Evolutionary conservation across 2,888 invertebrate genomes (phyloP), one percentile per base, ranked within the genome.

Genomic region (Thymelicus acteon): DNA sequence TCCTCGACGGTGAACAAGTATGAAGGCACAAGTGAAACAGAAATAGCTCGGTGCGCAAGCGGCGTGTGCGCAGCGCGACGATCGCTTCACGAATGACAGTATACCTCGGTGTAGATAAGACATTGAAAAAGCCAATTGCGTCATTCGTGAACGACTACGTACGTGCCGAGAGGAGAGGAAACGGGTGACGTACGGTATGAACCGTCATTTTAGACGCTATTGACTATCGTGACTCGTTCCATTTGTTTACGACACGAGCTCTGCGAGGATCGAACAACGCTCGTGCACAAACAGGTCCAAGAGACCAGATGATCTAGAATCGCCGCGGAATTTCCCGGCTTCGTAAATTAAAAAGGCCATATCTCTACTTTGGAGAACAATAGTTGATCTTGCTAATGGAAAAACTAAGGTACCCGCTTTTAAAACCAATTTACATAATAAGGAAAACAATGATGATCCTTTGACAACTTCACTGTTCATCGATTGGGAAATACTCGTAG

Each of bases 71-170:
- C 92, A 91, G 82, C 89, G 83, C 89, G 82, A 79, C 87, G 88
- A 79, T 81, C 90, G 86, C 91, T 88, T 89, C 87, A 78, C 88
- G 92, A 93, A 88, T 92, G 93, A 92, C 92, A 91, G 90, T 91
- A 91, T 86, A 89, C 89, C 87, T 89, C 89, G 83, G 85, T 84
- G 89, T 88, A 92, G 92, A 92, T 93, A 93, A 93, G 93, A 92
- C 93, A 92, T 93, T 93, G 93, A 93, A 93, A 93, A 92, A 91
- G 90, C 91, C 91, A 92, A 92, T 92, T 93, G 93, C 93, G 93
- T 93, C 93, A 92, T 90, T 82, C 80, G 80, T 77, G 88, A 90
- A 88, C 91, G 83, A 86, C 92, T 90, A 92, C 92, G 90, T 92
- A 92, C 92, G 89, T 84, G 86, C 85, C 79, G 88, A 88, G 90